Evolutionary conservation across 1,140 invertebrate genomes (phyloP).

Genomic region (Elysia chlorotica): DNA sequence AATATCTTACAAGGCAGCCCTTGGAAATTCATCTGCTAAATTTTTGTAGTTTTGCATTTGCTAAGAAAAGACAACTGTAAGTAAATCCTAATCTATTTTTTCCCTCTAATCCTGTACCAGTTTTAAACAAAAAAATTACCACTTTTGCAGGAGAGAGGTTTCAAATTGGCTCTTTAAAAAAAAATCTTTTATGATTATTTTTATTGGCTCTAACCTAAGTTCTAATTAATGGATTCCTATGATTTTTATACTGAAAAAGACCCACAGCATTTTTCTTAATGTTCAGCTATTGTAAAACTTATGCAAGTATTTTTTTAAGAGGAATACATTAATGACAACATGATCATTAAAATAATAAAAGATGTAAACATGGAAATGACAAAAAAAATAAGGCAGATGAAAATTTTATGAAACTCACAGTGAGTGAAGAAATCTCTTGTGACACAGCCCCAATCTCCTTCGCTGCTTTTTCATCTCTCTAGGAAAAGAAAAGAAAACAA

Average conservation of each 20-base stretch:
- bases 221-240: too few relatives aligned
- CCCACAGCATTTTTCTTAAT: background rate
- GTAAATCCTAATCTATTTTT: too few relatives aligned
- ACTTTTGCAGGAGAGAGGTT: too few relatives aligned
- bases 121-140: too few relatives aligned
- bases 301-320: background rate
- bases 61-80: too few relatives aligned
- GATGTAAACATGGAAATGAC: background rate
- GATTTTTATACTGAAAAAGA: background rate
- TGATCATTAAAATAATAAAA: background rate
- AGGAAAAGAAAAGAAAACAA: constrained; percentile 21
- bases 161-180: too few relatives aligned
- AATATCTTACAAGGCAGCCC: too few relatives aligned
- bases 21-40: too few relatives aligned
- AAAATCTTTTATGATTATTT: too few relatives aligned
- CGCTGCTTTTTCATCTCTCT: constrained; percentile 46
- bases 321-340: background rate
- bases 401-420: constrained; percentile 38
- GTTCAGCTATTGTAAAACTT: background rate
- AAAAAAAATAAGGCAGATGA: background rate
- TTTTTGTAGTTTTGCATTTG: too few relatives aligned
- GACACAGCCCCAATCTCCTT: constrained; percentile 56
- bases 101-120: too few relatives aligned
- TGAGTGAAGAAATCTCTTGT: constrained; percentile 53
- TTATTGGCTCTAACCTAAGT: too few relatives aligned